Base-by-base conservation (phyloP, 2,797 vertebrate genomes). In the Pachyuromys duprasi region DNA sequence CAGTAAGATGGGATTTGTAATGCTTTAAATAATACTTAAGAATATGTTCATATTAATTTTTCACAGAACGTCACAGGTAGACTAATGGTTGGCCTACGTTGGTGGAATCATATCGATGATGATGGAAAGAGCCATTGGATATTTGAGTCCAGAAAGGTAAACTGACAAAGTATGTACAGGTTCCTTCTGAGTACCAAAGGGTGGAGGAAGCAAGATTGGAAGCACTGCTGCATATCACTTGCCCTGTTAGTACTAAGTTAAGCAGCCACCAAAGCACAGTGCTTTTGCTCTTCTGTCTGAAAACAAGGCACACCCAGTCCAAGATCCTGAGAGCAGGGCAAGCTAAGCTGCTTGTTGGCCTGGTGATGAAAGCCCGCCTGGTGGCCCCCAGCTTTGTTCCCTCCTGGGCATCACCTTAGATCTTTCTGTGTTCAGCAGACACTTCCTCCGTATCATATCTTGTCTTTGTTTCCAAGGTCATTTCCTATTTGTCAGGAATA, bases 81-180 rank as follows among this genome's bases (percentile, higher is more conserved):
- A 42, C 96, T 99, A 95, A 98, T 99, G 99, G 99, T 99, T 5
- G 99, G 99, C 33, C 98, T 99, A 5, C 98, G 99, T 53, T 99
- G 99, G 99, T 99, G 99, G 99, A 99, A 99, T 98, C 99, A 99
- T 97, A 99, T 99, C 94, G 99, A 99, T 81, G 99, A 99, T 24
- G 99, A 99, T n/a, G 99, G 99, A 2, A 99, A 98, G 75, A 99
- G 99, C 95, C 99, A 99, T 79, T 99, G 99, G 99, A 98, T 99
- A 67, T 99, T 99, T 98, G 99, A 99, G 97, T 98, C 99, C 5
- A 99, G 99, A 97, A 99, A 99, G 99, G 99, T 99, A 97, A 97
- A 60, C 0, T 13, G 90, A 15, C 89, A 57, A 72, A 63, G 87
- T 86, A 55, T 72, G 1, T 83, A 8, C 90, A 89, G 92, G 70